A percentile compares a stretch with the other conserved stretches of the same genome.
Conservation (phyloP, 92 coral and sea anemone species). For the Muricea muricata region DNA sequence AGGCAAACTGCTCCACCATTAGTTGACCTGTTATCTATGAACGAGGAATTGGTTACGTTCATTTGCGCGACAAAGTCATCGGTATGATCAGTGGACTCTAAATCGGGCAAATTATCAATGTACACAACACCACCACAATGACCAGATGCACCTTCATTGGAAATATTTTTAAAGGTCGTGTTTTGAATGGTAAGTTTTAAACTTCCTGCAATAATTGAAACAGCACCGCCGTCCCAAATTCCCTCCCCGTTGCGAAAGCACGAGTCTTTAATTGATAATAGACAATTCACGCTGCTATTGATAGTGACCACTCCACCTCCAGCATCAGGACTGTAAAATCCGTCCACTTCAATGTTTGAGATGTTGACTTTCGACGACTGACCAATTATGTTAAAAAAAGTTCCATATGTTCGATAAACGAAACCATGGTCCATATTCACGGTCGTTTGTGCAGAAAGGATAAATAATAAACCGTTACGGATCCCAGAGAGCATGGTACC, state of each 20-base stretch:
- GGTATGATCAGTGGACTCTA: not conserved
- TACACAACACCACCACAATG: conserved; percentile 37
- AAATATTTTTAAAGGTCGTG: conserved; percentile 10
- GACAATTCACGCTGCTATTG: not conserved
- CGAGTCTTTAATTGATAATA: conserved; percentile 9
- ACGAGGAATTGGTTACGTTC: conserved; percentile 9
- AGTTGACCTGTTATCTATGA: conserved; percentile 2
- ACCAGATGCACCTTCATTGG: not conserved
- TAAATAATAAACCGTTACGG: not conserved
- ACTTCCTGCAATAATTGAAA: not conserved
- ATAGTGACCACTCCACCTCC: conserved; percentile 24
- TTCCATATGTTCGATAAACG: not conserved
- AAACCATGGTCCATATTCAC: not conserved
- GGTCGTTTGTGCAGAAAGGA: too few species aligned
- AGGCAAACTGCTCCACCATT: conserved; percentile 25
- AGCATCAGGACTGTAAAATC: not conserved
- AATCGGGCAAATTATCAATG: not conserved
- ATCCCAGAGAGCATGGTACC: not conserved
- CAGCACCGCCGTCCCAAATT: conserved; percentile 22
- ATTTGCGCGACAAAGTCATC: not conserved
- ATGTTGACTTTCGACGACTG: not conserved
- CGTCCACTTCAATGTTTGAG: not conserved
- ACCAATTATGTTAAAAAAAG: not conserved
- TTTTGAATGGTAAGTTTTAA: not conserved
- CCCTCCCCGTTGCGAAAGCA: not conserved